Conservation (phyloP, 1,140 invertebrate genomes). For the Helicorthomorpha holstii region DNA sequence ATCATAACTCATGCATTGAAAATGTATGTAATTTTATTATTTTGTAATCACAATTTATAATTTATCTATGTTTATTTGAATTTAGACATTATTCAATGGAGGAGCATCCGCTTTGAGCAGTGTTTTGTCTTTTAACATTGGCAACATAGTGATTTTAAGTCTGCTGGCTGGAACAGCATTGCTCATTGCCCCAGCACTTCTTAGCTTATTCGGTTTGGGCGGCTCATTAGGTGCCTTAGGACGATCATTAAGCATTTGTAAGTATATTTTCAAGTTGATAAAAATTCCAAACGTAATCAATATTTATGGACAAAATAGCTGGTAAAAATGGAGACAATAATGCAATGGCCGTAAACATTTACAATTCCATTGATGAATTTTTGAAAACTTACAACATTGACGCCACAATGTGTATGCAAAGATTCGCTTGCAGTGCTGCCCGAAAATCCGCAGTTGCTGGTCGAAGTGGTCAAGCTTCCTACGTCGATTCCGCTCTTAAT, state of each 20-base stretch:
- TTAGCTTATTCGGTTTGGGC: neutral
- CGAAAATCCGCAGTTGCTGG: neutral
- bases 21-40: too few species aligned
- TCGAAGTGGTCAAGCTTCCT: neutral
- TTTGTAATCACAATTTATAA: too few species aligned
- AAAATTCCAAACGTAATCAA: too few species aligned
- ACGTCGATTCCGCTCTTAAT: neutral
- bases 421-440: neutral
- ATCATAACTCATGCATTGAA: too few species aligned
- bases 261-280: neutral
- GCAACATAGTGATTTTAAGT: neutral
- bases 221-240: neutral
- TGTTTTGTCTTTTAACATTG: neutral
- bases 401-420: neutral
- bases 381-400: neutral
- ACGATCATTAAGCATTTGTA: neutral
- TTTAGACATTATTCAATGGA: too few species aligned
- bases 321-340: neutral
- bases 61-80: too few species aligned
- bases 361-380: conserved; percentile 1
- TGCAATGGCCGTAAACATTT: neutral
- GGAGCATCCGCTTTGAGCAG: neutral
- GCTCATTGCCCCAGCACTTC: neutral
- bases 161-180: neutral
- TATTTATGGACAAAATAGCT: too few species aligned